Base-by-base conservation (phyloP, 2,113 vertebrate genomes). In the Siphamia tubifer region DNA sequence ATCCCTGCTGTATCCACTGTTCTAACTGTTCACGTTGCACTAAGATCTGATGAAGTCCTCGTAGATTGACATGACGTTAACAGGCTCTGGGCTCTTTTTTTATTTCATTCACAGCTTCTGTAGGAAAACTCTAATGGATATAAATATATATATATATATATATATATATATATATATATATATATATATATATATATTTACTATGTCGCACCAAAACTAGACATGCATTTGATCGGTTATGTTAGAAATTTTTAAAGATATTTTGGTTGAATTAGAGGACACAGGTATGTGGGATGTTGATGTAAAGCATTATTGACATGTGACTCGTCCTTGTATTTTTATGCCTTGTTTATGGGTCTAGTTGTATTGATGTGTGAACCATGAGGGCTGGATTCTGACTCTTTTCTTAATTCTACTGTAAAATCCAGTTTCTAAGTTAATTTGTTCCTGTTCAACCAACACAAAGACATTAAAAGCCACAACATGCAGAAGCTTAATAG, bases 321-420 rank as follows among this genome's bases (percentile, higher is more conserved):
- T 27, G 43, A 36, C 40, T 38, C 55, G n/a, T n/a, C n/a, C 4
- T n/a, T 74, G 53, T 66, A 36, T 79, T 71, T 52, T 65, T n/a
- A 17, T 71, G 36, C 52, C 43, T 56, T 43, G 20, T 81, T 49
- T 78, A 31, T 76, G 32, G 9, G 32, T 39, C 39, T 21, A 51
- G 43, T 20, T 66, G 38, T 81, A 32, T 47, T 66, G 20, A 68
- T 8, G 4, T 10, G 12, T 76, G 35, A 82, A 85, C 74, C 48
- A 72, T 13, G 32, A 72, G 35, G 53, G 43, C 76, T 61, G 21
- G 6, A 30, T 42, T 60, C 27, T 54, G 55, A 48, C 53, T 64
- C 27, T 4, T 71, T 54, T 73, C 5, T 71, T 65, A 17, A 30
- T 8, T 24, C n/a, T 9, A 24, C 16, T n/a, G 5, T 48, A 34